Base-by-base conservation (phyloP, 37 sponge, comb jelly and placozoan genomes). In the Amphimedon queenslandica region DNA sequence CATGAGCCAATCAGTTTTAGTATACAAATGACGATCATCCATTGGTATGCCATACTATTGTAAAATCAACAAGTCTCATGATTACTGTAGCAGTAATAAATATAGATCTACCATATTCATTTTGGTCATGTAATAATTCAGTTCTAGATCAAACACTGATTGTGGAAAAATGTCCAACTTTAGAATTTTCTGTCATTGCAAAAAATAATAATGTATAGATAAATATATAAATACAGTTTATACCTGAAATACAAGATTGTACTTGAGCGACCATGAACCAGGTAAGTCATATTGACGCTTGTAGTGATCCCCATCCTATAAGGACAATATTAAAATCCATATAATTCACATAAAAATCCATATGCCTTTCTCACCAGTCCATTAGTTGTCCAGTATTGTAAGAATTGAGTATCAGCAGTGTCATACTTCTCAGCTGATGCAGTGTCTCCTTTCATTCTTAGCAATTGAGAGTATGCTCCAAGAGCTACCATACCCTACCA, bases 1-100 rank as follows among this genome's bases (percentile, higher is more conserved):
- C 89, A 88, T 88, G 71, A 67, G 28, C 89, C 89, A 88, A 60
- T 88, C 89, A 63, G 80, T 40, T 63, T 88, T 88, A 74, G 89
- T 88, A 53, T 72, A 88, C 25, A 66, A 58, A 20, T 66, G 35
- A 24, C 84, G 74, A 42, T 74, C 58, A 74, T 88, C 89, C 74
- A 88, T 55, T 25, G 84, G 84, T n/a, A 88, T 64, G 1, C 89
- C 89, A 83, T 78, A 88, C 71, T 71, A 39, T 13, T 40, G 38
- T 32, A 2, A 61, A 24, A 37, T 29, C 27, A 11, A 72, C 4
- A 39, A 20, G 53, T n/a, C n/a, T n/a, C n/a, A n/a, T 42, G 47
- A 32, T 35, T 38, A 70, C 28, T 70, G 41, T 42, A 24, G 28
- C 23, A 42, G 2, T 5, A 33, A 31, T 20, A 13, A 70, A 41